Conservation (phyloP, 2,797 vertebrate species). For the Salarias fasciatus region DNA sequence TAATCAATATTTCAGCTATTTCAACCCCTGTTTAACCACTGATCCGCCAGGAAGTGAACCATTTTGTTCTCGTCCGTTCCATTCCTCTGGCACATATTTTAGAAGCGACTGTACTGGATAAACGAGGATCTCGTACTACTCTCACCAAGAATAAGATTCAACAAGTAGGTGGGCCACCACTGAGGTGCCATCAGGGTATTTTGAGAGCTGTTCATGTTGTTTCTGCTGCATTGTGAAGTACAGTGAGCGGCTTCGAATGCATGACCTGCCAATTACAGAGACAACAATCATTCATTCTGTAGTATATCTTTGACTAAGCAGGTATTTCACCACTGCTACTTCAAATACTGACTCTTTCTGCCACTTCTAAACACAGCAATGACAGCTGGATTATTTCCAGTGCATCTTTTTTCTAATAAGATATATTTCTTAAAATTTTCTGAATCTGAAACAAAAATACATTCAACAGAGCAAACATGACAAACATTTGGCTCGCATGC, state of each 20-base stretch:
- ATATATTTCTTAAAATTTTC: no score
- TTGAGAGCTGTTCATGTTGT: conserved; percentile 15
- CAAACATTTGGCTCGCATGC: no score
- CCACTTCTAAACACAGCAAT: no score
- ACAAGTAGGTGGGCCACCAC: conserved; percentile 34
- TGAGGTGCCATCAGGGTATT: conserved; percentile 31
- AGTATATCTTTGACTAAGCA: no score
- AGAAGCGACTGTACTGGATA: conserved; percentile 20
- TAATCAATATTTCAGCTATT: conserved; percentile 70
- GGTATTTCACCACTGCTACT: no score
- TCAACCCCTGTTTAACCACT: conserved; percentile 53
- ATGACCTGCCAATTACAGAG: neutral
- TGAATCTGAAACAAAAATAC: no score
- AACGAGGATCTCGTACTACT: conserved; percentile 20
- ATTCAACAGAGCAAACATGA: no score
- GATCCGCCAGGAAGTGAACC: conserved; percentile 45
- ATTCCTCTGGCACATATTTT: conserved; percentile 21
- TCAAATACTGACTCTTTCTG: no score
- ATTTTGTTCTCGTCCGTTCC: conserved; percentile 35
- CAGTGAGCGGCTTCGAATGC: conserved; percentile 2
- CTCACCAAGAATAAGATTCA: conserved; percentile 36
- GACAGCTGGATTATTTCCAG: no score
- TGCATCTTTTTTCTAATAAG: no score
- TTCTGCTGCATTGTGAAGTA: conserved; percentile 16
- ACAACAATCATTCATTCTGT: no score